Evolutionary conservation across 2,113 vertebrate species (phyloP).

Genomic region (Emydocephalus ijimae): DNA sequence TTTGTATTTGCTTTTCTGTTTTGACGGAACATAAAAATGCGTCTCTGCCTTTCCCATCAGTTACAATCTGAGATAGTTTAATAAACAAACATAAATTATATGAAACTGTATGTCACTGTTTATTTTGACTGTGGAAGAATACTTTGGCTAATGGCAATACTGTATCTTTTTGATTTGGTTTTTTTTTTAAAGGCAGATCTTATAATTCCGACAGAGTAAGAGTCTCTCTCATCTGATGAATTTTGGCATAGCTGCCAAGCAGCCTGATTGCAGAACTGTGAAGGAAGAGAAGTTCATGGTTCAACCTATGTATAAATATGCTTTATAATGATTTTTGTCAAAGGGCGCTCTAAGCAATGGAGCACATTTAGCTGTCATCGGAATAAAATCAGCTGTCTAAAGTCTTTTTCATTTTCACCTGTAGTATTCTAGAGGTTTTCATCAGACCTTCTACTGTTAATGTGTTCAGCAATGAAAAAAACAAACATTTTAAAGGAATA

Average conservation of each 20-base stretch:
- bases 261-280: background rate
- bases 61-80: background rate
- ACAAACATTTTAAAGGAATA: background rate
- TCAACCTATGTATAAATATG: background rate
- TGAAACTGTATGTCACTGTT: background rate
- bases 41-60: background rate
- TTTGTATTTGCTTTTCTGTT: background rate
- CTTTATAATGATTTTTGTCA: background rate
- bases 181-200: background rate
- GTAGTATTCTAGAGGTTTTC: background rate
- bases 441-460: background rate
- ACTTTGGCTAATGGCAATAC: background rate
- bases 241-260: background rate
- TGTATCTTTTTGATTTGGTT: background rate
- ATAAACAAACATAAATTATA: background rate
- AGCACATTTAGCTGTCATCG: background rate
- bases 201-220: background rate
- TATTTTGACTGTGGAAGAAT: background rate
- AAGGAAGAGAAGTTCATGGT: background rate
- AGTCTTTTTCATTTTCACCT: background rate
- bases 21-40: background rate
- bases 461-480: background rate
- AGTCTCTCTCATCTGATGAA: background rate
- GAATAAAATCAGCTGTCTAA: background rate
- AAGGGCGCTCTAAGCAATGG: background rate